Percentiles rank a stretch among this genome's conserved stretches.
Evolutionary conservation across 2,113 vertebrate genomes (phyloP).

Genomic region (Rhinichthys klamathensis): DNA sequence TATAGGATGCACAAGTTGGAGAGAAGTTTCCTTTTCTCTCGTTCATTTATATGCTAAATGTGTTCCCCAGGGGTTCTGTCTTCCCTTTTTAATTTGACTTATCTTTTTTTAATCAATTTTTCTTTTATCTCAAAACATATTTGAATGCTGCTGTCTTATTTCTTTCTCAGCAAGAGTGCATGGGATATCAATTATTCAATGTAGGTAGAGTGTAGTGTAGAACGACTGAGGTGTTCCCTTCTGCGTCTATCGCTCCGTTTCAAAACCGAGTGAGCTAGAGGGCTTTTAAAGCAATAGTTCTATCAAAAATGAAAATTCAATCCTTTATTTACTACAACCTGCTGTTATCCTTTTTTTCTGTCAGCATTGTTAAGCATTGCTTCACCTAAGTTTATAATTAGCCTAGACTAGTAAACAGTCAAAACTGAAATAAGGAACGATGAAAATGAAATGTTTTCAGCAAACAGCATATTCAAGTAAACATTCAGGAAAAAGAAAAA

Average conservation of each 20-base stretch:
- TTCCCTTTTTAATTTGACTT: conserved; percentile 56
- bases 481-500: neutral
- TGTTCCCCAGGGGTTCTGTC: conserved; percentile 44
- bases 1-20: neutral
- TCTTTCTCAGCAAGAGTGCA: conserved; percentile 56
- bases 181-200: conserved; percentile 64
- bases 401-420: neutral
- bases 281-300: conserved; percentile 25
- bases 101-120: conserved; percentile 59
- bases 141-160: conserved; percentile 58
- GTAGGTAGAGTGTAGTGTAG: conserved; percentile 34
- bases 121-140: conserved; percentile 62
- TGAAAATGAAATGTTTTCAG: neutral
- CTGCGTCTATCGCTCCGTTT: conserved; percentile 9
- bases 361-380: neutral
- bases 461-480: neutral
- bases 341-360: neutral
- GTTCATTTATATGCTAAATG: conserved; percentile 58
- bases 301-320: neutral
- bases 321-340: neutral
- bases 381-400: neutral
- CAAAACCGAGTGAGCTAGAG: neutral
- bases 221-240: neutral
- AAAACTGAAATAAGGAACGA: neutral
- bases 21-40: neutral